Conservation (phyloP, 2,888 invertebrate genomes). For the Agapostemon virescens region DNA sequence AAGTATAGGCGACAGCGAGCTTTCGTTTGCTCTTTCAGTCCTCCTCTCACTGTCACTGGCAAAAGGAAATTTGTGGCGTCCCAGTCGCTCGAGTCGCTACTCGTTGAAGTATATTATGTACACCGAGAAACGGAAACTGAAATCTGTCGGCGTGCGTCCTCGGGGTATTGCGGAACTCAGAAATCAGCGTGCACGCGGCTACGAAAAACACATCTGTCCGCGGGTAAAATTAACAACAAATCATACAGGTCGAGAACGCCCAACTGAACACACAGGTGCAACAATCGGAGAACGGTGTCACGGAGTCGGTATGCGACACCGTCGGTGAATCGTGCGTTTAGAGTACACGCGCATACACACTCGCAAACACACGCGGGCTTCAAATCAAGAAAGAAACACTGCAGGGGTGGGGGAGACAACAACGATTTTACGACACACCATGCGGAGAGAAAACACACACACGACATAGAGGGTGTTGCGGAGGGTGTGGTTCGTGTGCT, state of each 20-base stretch:
- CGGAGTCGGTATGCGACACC: slow-evolving; percentile 22
- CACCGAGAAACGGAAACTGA: slow-evolving; percentile 27
- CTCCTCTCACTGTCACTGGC: background rate
- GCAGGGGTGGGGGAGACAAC: slow-evolving; percentile 22
- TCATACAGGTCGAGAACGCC: background rate
- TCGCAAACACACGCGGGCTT: background rate
- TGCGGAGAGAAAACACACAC: slow-evolving; percentile 43
- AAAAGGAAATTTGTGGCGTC: slow-evolving; percentile 6
- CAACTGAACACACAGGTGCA: slow-evolving; percentile 20
- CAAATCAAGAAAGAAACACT: slow-evolving; percentile 13
- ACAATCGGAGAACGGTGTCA: slow-evolving; percentile 28
- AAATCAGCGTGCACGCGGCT: slow-evolving; percentile 37
- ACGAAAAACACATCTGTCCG: slow-evolving; percentile 10
- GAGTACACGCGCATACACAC: background rate
- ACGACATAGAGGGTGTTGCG: background rate
- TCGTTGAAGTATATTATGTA: background rate
- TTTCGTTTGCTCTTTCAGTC: background rate
- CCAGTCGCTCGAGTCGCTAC: slow-evolving; percentile 22
- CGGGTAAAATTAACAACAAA: slow-evolving; percentile 6
- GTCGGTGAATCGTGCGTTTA: slow-evolving; percentile 44
- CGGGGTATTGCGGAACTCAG: background rate
- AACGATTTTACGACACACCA: slow-evolving; percentile 51
- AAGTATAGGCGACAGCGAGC: background rate
- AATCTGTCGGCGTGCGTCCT: background rate
- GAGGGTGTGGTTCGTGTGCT: background rate